A percentile compares a stretch with the other conserved stretches of the same genome.
phyloP scores from a whole-genome alignment of 2,113 vertebrate genomes.

The Oncorhynchus clarkii region DNA sequence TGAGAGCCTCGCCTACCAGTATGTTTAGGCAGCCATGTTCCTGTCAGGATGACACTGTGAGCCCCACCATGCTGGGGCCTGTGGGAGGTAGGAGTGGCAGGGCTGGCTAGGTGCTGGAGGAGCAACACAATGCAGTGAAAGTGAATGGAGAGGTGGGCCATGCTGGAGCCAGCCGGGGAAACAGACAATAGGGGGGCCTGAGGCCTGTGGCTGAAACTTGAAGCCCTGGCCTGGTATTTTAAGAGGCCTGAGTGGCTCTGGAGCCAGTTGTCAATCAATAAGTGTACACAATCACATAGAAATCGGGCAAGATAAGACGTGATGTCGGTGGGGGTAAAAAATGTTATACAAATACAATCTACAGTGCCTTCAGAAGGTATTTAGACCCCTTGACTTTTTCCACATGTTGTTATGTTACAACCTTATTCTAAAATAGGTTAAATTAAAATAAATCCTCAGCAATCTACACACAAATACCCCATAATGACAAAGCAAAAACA shows the following conservation, averaged over 20 bases:
- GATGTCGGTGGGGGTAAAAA: conserved; percentile 40
- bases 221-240: conserved; percentile 78
- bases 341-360: conserved; percentile 32
- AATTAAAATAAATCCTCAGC: too few relatives aligned
- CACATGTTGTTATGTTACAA: too few relatives aligned
- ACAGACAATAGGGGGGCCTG: conserved; percentile 73
- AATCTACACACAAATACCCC: too few relatives aligned
- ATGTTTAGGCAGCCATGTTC: conserved; percentile 19
- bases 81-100: conserved; percentile 44
- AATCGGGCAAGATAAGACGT: conserved; percentile 40
- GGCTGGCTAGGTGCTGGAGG: conserved; percentile 12
- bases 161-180: conserved; percentile 71
- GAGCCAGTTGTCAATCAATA: conserved; percentile 86
- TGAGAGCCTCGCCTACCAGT: conserved; percentile 21
- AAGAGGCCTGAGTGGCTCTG: conserved; percentile 82
- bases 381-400: too few relatives aligned
- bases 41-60: conserved; percentile 39
- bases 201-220: conserved; percentile 79
- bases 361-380: too few relatives aligned
- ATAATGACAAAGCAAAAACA: too few relatives aligned
- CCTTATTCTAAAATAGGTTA: too few relatives aligned
- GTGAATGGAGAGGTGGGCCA: conserved; percentile 67
- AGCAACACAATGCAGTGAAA: conserved; percentile 67
- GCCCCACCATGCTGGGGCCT: conserved; percentile 45
- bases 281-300: conserved; percentile 68